Conservation (phyloP, 2,797 vertebrate species). For the Lepilemur septentrionalis region DNA sequence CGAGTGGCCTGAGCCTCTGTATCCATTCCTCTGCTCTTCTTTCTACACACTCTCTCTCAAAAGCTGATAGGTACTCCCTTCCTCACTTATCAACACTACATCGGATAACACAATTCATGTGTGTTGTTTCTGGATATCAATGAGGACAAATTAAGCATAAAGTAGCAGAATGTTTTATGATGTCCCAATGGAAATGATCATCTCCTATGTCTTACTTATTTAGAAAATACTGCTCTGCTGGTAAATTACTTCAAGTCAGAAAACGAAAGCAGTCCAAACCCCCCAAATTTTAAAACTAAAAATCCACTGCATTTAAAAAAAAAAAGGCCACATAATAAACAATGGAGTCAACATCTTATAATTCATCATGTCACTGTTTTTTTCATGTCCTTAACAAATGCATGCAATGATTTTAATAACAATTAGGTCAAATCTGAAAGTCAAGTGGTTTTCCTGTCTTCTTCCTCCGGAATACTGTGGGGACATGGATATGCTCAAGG, state of each 20-base stretch:
- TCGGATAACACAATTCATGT: not conserved
- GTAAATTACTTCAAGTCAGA: conserved; percentile 15
- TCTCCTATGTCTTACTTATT: not conserved
- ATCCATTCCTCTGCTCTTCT: not conserved
- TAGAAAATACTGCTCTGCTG: not conserved
- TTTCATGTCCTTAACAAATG: not conserved
- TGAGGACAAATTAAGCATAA: not conserved
- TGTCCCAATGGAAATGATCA: not conserved
- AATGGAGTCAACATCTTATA: not conserved
- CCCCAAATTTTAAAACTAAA: conserved; percentile 18
- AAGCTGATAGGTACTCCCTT: not conserved
- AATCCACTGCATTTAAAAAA: not conserved
- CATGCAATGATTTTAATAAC: not conserved
- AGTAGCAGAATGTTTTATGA: not conserved
- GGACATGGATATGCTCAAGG: not conserved
- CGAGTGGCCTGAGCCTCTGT: not conserved
- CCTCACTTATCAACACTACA: not conserved
- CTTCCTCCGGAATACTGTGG: not conserved
- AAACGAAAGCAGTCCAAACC: not conserved
- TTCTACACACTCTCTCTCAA: not conserved
- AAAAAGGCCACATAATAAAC: not conserved
- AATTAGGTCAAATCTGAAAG: not conserved
- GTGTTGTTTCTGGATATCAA: not conserved
- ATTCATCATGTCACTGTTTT: not conserved
- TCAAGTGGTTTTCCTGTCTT: not conserved